Conservation (phyloP, 2,113 vertebrate genomes). For the Serinus canaria region DNA sequence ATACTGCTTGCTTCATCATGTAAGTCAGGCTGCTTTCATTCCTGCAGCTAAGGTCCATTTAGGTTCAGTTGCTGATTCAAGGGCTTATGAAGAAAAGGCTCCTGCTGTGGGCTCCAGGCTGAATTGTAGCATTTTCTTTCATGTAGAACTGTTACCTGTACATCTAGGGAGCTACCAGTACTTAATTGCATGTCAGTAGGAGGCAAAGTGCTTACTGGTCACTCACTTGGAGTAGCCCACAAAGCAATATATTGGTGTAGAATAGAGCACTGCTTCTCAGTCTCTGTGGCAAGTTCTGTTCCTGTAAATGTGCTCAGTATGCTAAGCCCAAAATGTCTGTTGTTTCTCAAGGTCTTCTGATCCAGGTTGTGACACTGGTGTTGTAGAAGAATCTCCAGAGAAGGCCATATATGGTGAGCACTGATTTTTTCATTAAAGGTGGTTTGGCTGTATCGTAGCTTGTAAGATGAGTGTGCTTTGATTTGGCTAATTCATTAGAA, state of each 20-base stretch:
- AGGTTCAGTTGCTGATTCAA: not conserved
- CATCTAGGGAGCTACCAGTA: not conserved
- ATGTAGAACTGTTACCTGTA: not conserved
- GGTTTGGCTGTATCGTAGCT: not conserved
- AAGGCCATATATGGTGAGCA: constrained; percentile 81
- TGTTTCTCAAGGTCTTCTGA: constrained; percentile 77
- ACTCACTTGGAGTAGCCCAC: not conserved
- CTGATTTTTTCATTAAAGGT: not conserved
- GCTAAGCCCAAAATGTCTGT: not conserved
- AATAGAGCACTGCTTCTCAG: not conserved
- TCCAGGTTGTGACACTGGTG: constrained; percentile 69
- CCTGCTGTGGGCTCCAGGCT: not conserved
- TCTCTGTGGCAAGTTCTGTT: not conserved
- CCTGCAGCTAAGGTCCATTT: not conserved
- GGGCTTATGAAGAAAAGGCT: not conserved
- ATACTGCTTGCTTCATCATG: not conserved
- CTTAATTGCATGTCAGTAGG: not conserved
- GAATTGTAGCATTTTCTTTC: not conserved
- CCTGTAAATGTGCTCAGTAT: not conserved
- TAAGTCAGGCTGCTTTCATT: not conserved
- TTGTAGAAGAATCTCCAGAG: constrained; percentile 93
- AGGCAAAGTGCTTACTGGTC: not conserved
- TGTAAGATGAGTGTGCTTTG: accelerated
- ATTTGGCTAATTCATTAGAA: not conserved
- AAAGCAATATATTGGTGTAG: not conserved